Conservation (phyloP, 2,888 invertebrate genomes). For the Dryococelus australis region DNA sequence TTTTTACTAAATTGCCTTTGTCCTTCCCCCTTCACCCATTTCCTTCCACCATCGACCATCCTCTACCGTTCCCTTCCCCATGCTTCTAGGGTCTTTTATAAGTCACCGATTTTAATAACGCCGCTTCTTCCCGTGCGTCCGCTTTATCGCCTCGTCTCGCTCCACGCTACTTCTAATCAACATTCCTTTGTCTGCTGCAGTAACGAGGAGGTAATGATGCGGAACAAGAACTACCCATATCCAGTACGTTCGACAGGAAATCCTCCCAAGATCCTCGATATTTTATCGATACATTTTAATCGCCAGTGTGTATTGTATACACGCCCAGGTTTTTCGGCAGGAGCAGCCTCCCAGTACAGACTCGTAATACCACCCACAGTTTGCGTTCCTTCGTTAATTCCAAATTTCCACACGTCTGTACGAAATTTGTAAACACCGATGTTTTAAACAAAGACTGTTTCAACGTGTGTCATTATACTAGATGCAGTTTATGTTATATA, state of each 20-base stretch:
- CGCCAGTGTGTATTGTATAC: too few relatives aligned
- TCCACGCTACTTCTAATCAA: not conserved
- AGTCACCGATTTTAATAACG: conserved; percentile 10
- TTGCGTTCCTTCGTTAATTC: too few relatives aligned
- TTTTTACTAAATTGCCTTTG: not conserved
- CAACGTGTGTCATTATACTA: too few relatives aligned
- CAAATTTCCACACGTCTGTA: too few relatives aligned
- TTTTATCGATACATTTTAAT: too few relatives aligned
- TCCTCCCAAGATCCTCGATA: too few relatives aligned
- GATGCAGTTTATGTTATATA: too few relatives aligned
- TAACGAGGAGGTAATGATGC: not conserved
- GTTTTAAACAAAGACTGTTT: too few relatives aligned
- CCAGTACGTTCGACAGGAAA: not conserved
- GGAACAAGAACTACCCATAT: not conserved
- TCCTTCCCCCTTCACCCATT: not conserved
- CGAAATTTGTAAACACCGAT: too few relatives aligned
- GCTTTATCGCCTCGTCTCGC: not conserved
- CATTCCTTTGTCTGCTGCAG: not conserved
- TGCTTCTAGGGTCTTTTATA: not conserved
- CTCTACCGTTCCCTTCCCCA: not conserved
- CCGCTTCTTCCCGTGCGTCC: not conserved
- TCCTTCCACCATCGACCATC: not conserved
- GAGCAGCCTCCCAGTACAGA: too few relatives aligned
- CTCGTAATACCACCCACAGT: too few relatives aligned
- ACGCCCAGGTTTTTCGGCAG: too few relatives aligned